Base-by-base conservation (phyloP, 2,113 vertebrate species). In the Clarias macrocephalus region DNA sequence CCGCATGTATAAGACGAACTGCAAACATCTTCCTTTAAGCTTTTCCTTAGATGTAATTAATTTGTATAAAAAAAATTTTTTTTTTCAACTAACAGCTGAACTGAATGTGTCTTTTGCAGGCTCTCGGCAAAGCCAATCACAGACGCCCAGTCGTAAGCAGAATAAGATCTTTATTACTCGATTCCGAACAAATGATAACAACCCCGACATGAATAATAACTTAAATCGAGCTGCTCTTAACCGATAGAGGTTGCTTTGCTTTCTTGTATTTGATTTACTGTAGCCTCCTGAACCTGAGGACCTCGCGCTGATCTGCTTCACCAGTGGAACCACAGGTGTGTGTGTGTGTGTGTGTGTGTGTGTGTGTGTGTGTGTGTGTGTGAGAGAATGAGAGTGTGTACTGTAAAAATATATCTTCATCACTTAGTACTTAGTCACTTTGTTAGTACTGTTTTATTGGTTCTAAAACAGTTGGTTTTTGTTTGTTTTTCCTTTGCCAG, bases 321-420 rank as follows among this genome's bases (percentile, higher is more conserved):
- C 95, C 60, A 96, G 95, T 80, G 95, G 95, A 91, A 96, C 96
- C 76, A 96, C 96, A 94, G 96, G 96, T 95, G 88, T 8, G 54
- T 60, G 59, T 66, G 30, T 79, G 57, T 79, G 75, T 66, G 33
- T 23, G 8, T 70, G 66, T 18, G 66, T n/a, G n/a, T n/a, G n/a
- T n/a, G 96, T 95, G 88, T 7, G 54, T 60, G 59, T 66, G 30
- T 79, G 57, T 79, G 75, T 66, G 33, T 23, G 8, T 70, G 66
- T 18, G 66, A n/a, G n/a, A n/a, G 33, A 33, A 18, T 11, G 68
- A 25, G 73, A 13, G 75, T 6, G 28, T 25, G 60, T 12, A 42
- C 42, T 57, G 63, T 23, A 65, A 57, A 59, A 57, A 59, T 9
- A 5, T 76, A 30, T 85, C 1, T 7, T 76, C 13, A 10, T 42